Percentiles rank a stretch among this genome's conserved stretches.
These are phyloP conservation scores for Micromussa lordhowensis DNA, from an alignment of 92 coral and sea anemone genomes.

Conservation along the genomic window DNA sequence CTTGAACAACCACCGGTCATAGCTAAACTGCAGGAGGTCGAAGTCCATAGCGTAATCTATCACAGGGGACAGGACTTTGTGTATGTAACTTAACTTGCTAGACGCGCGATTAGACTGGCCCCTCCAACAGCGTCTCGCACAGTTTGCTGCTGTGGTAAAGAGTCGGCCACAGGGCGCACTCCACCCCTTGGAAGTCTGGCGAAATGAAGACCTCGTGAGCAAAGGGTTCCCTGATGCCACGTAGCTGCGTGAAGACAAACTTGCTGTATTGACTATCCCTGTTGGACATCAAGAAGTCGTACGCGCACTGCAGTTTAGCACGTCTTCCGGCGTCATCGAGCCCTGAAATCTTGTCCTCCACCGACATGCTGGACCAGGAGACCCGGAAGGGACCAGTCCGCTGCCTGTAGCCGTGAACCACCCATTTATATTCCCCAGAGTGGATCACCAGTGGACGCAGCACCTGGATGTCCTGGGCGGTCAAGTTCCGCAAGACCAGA, in stretches of 20 bases:
- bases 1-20: slow-evolving; percentile 45
- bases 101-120: not conserved
- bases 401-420: not conserved
- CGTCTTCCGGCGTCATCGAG: not conserved
- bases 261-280: too few species aligned
- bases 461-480: not conserved
- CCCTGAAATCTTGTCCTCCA: too few species aligned
- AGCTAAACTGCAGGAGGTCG: slow-evolving; percentile 35
- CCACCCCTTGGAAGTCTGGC: slow-evolving; percentile 15
- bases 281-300: too few species aligned
- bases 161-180: not conserved
- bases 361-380: too few species aligned
- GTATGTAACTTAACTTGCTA: slow-evolving; percentile 5
- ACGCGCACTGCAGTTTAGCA: too few species aligned
- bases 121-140: slow-evolving; percentile 21
- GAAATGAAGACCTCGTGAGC: not conserved
- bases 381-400: not conserved
- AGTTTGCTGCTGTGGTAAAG: not conserved
- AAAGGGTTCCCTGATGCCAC: not conserved
- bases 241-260: too few species aligned
- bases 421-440: not conserved
- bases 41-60: slow-evolving; percentile 12
- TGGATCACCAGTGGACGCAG: not conserved
- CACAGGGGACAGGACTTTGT: slow-evolving; percentile 11
- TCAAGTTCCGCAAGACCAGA: too few species aligned